Evolutionary conservation across 2,113 vertebrate species (phyloP).

Genomic region (Zingel zingel): DNA sequence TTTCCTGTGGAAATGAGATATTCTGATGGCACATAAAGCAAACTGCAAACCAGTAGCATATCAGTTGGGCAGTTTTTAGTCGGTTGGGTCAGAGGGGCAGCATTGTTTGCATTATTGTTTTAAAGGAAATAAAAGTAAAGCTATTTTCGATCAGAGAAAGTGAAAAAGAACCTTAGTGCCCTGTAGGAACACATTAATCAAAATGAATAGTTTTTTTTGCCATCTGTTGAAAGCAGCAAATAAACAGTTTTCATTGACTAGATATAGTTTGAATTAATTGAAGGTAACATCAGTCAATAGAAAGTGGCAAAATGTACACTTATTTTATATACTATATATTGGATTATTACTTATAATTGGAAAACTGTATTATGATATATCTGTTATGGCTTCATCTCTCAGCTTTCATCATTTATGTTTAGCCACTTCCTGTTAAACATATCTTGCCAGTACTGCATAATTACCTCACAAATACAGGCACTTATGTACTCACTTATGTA

Average conservation of each 20-base stretch:
- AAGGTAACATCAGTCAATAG: background rate
- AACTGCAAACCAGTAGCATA: background rate
- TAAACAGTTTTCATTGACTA: background rate
- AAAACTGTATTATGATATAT: background rate
- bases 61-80: background rate
- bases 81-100: background rate
- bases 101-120: background rate
- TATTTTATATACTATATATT: background rate
- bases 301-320: background rate
- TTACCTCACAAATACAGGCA: slow-evolving; percentile 11
- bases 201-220: background rate
- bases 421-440: background rate
- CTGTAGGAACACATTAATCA: background rate
- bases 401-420: slow-evolving; percentile 11
- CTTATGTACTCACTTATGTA: background rate
- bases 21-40: background rate
- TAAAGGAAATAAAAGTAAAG: background rate
- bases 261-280: background rate
- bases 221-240: background rate
- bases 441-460: background rate
- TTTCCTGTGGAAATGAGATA: background rate
- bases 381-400: background rate
- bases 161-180: too few relatives aligned
- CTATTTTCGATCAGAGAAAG: background rate
- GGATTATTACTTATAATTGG: background rate